These are phyloP conservation scores for Scaptomyza graminum DNA, from an alignment of 1,140 invertebrate species.

Conservation along the genomic window DNA sequence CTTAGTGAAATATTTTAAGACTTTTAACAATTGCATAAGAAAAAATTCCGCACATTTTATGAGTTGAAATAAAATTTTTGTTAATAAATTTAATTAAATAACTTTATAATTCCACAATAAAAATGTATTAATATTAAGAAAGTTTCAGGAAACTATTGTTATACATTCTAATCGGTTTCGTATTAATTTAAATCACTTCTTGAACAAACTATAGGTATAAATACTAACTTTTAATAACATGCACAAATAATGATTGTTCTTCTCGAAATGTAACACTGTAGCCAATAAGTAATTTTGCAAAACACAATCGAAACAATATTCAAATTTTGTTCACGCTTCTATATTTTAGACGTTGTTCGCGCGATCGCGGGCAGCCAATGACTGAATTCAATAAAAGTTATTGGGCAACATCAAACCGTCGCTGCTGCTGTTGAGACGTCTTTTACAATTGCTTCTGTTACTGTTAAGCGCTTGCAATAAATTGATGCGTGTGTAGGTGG, in stretches of 20 bases:
- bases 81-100: too few species aligned
- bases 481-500: constrained; percentile 42
- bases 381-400: constrained; percentile 70
- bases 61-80: too few species aligned
- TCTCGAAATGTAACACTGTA: constrained; percentile 36
- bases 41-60: too few species aligned
- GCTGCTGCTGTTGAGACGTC: constrained; percentile 36
- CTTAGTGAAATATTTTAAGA: too few species aligned
- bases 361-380: constrained; percentile 64
- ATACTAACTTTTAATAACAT: constrained; percentile 50
- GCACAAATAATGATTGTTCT: constrained; percentile 47
- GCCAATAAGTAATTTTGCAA: constrained; percentile 32
- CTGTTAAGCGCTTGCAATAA: constrained; percentile 21
- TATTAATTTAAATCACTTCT: too few species aligned
- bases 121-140: background rate
- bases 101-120: too few species aligned
- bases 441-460: constrained; percentile 36
- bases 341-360: constrained; percentile 50
- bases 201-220: too few species aligned
- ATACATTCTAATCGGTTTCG: too few species aligned
- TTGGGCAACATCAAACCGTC: constrained; percentile 56
- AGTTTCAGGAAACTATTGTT: background rate
- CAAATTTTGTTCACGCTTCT: constrained; percentile 1
- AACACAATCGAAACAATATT: constrained; percentile 1
- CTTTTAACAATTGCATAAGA: too few species aligned